phyloP scores from a whole-genome alignment of 2,888 invertebrate species.

The Ectropis crepuscularia region DNA sequence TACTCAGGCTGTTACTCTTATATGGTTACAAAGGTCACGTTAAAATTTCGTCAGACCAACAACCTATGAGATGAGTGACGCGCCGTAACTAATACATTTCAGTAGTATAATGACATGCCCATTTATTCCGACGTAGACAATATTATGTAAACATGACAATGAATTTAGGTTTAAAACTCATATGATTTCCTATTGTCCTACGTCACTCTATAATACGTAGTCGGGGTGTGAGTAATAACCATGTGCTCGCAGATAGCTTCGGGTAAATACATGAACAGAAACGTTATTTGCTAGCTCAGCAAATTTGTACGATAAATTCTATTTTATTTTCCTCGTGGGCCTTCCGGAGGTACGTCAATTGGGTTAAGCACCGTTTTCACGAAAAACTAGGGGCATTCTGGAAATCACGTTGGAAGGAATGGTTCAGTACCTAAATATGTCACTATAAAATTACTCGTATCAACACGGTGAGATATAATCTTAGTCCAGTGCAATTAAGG shows the following conservation, averaged over 20 bases:
- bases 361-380: too few species aligned
- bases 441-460: too few species aligned
- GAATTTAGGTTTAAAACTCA: neutral
- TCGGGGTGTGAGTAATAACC: neutral
- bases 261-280: neutral
- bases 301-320: conserved; percentile 13
- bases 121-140: conserved; percentile 10
- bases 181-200: conserved; percentile 2
- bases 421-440: too few species aligned
- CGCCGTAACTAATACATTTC: conserved; percentile 2
- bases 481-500: too few species aligned
- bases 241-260: conserved; percentile 4
- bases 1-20: neutral
- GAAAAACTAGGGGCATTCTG: too few species aligned
- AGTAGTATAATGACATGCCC: neutral
- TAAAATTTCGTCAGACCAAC: conserved; percentile 4
- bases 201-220: conserved; percentile 10
- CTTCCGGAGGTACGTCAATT: neutral
- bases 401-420: too few species aligned
- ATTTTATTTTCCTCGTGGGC: conserved; percentile 1
- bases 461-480: too few species aligned
- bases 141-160: conserved; percentile 13
- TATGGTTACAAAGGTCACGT: neutral
- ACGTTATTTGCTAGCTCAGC: conserved; percentile 15
- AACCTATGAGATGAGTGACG: conserved; percentile 1